A percentile compares a stretch with the other conserved stretches of the same genome.
Conservation (phyloP, 2,113 vertebrate species). For the Elephantulus edwardii region DNA sequence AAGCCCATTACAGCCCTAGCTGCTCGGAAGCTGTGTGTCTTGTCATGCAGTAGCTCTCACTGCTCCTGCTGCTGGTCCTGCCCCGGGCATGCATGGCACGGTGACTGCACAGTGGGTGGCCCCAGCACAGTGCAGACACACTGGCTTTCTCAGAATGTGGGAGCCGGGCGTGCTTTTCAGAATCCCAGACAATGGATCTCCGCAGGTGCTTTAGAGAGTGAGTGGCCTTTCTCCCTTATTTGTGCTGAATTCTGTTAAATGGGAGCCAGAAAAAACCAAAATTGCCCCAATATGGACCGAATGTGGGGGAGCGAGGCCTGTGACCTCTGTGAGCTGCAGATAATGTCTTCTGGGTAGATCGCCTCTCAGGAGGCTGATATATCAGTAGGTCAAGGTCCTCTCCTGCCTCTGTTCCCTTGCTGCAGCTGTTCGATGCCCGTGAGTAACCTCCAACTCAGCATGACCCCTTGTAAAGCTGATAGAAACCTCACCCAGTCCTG, state of each 20-base stretch:
- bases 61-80: not conserved
- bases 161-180: not conserved
- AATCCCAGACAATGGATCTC: not conserved
- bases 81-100: fast-evolving
- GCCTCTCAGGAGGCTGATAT: not conserved
- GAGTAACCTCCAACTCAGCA: not conserved
- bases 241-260: not conserved
- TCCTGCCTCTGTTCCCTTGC: not conserved
- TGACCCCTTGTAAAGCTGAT: too few relatives aligned
- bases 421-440: not conserved
- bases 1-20: too few relatives aligned
- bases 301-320: not conserved
- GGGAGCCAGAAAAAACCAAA: not conserved
- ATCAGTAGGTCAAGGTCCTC: not conserved
- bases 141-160: fast-evolving
- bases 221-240: not conserved
- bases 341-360: not conserved
- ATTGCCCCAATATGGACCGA: not conserved
- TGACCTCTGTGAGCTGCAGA: not conserved
- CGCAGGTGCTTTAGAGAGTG: not conserved
- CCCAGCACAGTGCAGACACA: fast-evolving
- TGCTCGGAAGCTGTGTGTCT: fast-evolving
- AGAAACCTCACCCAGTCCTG: too few relatives aligned
- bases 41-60: not conserved
- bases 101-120: not conserved